A percentile compares a stretch with the other conserved stretches of the same genome.
These are phyloP conservation scores for Valencia hispanica DNA, from an alignment of 2,797 vertebrate genomes.

Conservation along the genomic window DNA sequence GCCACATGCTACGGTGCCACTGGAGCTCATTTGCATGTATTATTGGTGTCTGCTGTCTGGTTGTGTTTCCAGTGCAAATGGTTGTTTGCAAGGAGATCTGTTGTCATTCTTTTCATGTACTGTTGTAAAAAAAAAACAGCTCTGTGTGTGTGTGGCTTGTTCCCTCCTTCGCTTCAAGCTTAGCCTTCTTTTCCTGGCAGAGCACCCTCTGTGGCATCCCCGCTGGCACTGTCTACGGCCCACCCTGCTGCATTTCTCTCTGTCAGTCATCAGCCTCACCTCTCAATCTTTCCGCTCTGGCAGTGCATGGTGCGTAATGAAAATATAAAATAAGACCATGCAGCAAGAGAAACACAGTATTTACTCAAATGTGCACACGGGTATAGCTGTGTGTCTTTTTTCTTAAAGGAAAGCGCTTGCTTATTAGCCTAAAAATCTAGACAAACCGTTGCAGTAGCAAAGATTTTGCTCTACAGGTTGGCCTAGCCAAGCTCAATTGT, in stretches of 20 bases:
- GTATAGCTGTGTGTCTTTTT: neutral
- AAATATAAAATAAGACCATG: slow-evolving; percentile 24
- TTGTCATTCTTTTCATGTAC: slow-evolving; percentile 21
- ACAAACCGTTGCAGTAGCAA: too few species aligned
- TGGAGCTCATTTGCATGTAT: slow-evolving; percentile 69
- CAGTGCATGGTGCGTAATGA: slow-evolving; percentile 20
- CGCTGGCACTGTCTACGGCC: slow-evolving; percentile 63
- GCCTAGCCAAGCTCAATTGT: too few species aligned
- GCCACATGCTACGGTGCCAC: slow-evolving; percentile 74
- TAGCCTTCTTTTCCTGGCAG: slow-evolving; percentile 72
- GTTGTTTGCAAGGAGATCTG: slow-evolving; percentile 26
- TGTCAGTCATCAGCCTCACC: slow-evolving; percentile 50
- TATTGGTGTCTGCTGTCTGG: slow-evolving; percentile 45
- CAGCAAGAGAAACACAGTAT: slow-evolving; percentile 23
- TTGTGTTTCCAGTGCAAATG: slow-evolving; percentile 36
- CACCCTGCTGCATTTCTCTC: slow-evolving; percentile 66
- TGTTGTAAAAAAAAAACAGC: slow-evolving; percentile 18
- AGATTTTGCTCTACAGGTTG: too few species aligned
- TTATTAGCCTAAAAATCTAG: too few species aligned
- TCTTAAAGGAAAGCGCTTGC: neutral
- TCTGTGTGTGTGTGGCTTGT: slow-evolving; percentile 28
- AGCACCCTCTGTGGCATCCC: slow-evolving; percentile 67
- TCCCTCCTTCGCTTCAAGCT: slow-evolving; percentile 40
- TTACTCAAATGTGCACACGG: slow-evolving; percentile 20
- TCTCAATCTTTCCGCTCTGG: slow-evolving; percentile 44